phyloP scores from a whole-genome alignment of 2,797 vertebrate species.

The Bothrops alternatus region DNA sequence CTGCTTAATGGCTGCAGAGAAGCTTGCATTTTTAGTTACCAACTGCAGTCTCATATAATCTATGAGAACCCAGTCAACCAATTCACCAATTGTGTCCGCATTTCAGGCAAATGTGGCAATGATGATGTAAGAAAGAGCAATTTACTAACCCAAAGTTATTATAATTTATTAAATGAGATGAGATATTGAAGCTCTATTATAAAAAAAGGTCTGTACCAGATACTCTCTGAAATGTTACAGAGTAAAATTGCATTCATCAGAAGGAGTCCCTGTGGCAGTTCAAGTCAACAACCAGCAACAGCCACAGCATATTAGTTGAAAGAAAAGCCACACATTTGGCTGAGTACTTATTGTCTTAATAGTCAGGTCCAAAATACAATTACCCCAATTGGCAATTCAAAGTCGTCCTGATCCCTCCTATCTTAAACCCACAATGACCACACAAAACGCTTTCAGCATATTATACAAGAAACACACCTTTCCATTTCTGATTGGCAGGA shows the following conservation, averaged over 20 bases:
- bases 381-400: background rate
- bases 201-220: background rate
- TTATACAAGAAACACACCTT: background rate
- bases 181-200: background rate
- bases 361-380: background rate
- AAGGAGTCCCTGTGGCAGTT: background rate
- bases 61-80: background rate
- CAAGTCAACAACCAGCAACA: background rate
- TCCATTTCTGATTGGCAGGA: background rate
- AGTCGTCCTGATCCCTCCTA: accelerated
- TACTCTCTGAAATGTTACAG: background rate
- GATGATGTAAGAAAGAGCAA: background rate
- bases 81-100: background rate
- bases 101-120: background rate
- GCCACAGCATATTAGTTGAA: background rate
- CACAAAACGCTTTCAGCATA: background rate
- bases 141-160: background rate
- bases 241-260: background rate
- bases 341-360: background rate
- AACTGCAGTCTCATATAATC: background rate
- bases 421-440: background rate
- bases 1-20: slow-evolving; percentile 22
- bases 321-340: background rate
- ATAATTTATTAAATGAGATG: background rate
- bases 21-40: background rate